These are phyloP conservation scores for Schlechtendalia chinensis DNA, from an alignment of 1,140 invertebrate species.

Conservation along the genomic window DNA sequence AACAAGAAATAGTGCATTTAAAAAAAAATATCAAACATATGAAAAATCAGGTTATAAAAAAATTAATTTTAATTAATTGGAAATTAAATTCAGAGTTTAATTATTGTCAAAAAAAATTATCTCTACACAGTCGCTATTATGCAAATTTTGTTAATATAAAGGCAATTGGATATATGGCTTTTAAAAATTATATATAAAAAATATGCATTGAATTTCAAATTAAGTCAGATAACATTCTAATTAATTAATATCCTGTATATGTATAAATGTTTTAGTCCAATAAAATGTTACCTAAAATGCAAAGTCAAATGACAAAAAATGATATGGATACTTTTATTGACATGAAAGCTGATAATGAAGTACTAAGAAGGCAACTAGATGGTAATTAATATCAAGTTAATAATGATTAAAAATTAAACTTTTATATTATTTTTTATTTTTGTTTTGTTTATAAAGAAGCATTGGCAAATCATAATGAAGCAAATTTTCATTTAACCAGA, in stretches of 20 bases:
- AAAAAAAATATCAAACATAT: constrained; percentile 27
- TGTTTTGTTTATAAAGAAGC: constrained; percentile 21
- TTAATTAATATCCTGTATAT: not conserved
- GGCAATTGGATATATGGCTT: too few relatives aligned
- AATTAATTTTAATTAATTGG: too few relatives aligned
- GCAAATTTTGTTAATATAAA: too few relatives aligned
- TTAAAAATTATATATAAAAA: too few relatives aligned
- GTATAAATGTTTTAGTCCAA: not conserved
- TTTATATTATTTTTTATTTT: not conserved
- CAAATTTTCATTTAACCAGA: constrained; percentile 37
- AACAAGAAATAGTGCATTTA: not conserved
- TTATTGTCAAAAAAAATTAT: too few relatives aligned
- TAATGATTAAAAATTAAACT: too few relatives aligned
- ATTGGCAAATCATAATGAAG: constrained; percentile 36
- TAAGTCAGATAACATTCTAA: too few relatives aligned
- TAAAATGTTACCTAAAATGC: not conserved
- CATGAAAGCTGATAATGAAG: constrained; percentile 33
- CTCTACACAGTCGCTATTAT: too few relatives aligned
- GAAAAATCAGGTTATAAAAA: not conserved
- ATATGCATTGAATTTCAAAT: too few relatives aligned
- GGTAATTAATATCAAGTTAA: not conserved
- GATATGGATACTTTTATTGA: not conserved
- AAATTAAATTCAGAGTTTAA: too few relatives aligned
- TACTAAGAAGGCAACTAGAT: constrained; percentile 30
- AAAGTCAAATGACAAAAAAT: not conserved